Base-by-base conservation (phyloP, 2,113 vertebrate genomes). In the Nannospalax galili region DNA sequence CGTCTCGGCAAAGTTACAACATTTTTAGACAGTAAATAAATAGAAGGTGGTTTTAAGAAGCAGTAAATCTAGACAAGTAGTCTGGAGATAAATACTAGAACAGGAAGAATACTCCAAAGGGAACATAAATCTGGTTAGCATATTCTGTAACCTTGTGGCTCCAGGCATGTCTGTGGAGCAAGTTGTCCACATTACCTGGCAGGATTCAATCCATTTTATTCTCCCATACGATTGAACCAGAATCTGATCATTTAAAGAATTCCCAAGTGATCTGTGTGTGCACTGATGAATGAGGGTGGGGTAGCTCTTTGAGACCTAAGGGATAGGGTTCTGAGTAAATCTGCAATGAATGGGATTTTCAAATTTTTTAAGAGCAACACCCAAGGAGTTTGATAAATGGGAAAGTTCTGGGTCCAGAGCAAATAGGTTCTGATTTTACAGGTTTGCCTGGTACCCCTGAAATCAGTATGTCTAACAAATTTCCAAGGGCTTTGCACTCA, bases 21-120 rank as follows among this genome's bases (percentile, higher is more conserved):
- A 30, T 90, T 97, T 96, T 94, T 92, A 97, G 95, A 96, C 20
- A 1, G 60, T 69, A 91, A 93, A 75, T 95, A 96, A 96, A 93
- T 37, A 93, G 90, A 96, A 84, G 19, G 45, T 80, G 88, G 45
- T 89, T 95, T 94, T 84, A 79, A 87, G 82, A 67, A 56, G 64
- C 30, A 93, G 56, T 62, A 78, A 72, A 93, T n/a, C 60, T 85
- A 48, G 20, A 73, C 56, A 87, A 73, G 35, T 35, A 75, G 60
- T 73, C 48, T 77, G 74, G 79, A 87, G 80, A 67, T 85, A 90
- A 92, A 88, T 60, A 2, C 24, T 67, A 90, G 77, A 96, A 48
- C 40, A n/a, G 10, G 75, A n/a, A 9, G 28, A 10, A 48, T 32
- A 35, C 37, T 52, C 26, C 67, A 79, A 73, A 85, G 45, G 74